Percentiles rank a stretch among this genome's conserved stretches.
phyloP scores from a whole-genome alignment of 2,888 invertebrate genomes.

The Xanthostigma xanthostigma region DNA sequence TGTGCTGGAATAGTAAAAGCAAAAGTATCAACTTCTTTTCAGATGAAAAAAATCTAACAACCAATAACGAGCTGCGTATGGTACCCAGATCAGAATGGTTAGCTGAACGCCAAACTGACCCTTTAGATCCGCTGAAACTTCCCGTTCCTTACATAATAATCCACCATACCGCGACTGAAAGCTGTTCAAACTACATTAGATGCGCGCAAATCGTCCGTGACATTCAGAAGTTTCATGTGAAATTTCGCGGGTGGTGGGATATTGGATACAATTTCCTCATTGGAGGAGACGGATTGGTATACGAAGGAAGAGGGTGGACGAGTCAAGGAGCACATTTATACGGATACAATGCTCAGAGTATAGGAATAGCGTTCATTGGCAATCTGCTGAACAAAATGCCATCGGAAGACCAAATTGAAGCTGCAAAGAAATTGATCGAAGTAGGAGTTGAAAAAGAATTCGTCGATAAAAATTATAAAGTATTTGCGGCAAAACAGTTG shows the following conservation, averaged over 20 bases:
- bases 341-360: slow-evolving; percentile 46
- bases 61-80: slow-evolving; percentile 28
- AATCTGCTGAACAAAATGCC: slow-evolving; percentile 42
- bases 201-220: slow-evolving; percentile 43
- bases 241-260: slow-evolving; percentile 45
- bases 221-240: slow-evolving; percentile 56
- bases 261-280: slow-evolving; percentile 60
- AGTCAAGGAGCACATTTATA: slow-evolving; percentile 53
- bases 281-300: slow-evolving; percentile 61
- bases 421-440: slow-evolving; percentile 43
- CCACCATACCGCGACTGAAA: slow-evolving; percentile 47
- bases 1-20: not conserved
- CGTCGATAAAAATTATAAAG: slow-evolving; percentile 44
- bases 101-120: slow-evolving; percentile 38
- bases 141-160: slow-evolving; percentile 43
- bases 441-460: slow-evolving; percentile 45
- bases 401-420: slow-evolving; percentile 38
- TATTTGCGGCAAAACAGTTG: slow-evolving; percentile 53
- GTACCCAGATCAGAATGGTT: slow-evolving; percentile 47
- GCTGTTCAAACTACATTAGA: slow-evolving; percentile 38
- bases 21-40: not conserved
- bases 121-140: slow-evolving; percentile 23
- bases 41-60: not conserved
- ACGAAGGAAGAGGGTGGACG: slow-evolving; percentile 63
- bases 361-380: slow-evolving; percentile 59